Evolutionary conservation across 2,888 invertebrate genomes (phyloP), one percentile per base, ranked within the genome.

Genomic region (Smittia sp.): DNA sequence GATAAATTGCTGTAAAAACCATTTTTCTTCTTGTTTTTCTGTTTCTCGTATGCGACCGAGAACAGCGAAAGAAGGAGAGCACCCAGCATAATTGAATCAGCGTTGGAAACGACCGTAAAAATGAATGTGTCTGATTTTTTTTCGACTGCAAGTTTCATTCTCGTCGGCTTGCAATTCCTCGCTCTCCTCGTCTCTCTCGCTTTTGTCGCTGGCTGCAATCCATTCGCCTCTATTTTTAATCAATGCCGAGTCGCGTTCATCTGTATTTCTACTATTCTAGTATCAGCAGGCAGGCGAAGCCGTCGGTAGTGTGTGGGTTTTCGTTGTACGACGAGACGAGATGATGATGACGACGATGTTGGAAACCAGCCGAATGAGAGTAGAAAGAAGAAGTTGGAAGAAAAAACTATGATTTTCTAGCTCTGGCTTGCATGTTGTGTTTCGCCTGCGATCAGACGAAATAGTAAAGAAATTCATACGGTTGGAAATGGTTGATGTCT

Each of bases 401-500:
- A 20, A 72, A 72, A 72, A 69, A 72, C 66, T 66, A 66, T 66
- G 39, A 32, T 66, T 39, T 32, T 65, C 25, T 32, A 58, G 68
- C 70, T 32, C 18, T 32, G 58, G 39, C 27, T 39, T 68, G 68
- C 68, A 41, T 68, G 68, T 24, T 39, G 68, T 68, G 68, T 68
- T 22, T 46, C 46, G 46, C 15, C 25, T 67, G 32, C 67, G 67
- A 67, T 52, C 62, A 72, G 72, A 62, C 72, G 38, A 68, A 68
- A 6, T 72, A 72, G 72, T 62, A 72, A 72, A 72, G 72, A 72
- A 62, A 72, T 72, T 72, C 72, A 72, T 58, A 72, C 72, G 72
- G 38, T 72, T 32, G 72, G 22, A 32, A 46, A 25, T 69, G 54
- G 69, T 69, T 69, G 69, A 20, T 72, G 24, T 72, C 24, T 66